Evolutionary conservation across 2,113 vertebrate species (phyloP).

Genomic region (Papio anubis): DNA sequence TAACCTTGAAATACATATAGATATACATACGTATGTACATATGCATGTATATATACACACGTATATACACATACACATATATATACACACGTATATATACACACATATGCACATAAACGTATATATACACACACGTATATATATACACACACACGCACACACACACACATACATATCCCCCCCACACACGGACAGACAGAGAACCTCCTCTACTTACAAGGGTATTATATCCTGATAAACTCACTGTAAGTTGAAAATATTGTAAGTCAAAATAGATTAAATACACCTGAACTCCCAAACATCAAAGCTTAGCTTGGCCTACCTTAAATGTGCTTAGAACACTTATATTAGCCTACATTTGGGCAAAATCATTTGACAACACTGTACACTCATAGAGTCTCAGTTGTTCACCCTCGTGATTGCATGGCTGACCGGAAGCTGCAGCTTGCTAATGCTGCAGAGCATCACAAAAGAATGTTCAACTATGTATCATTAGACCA

Average conservation of each 20-base stretch:
- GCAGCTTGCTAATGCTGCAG: neutral
- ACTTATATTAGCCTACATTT: neutral
- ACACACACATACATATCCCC: neutral
- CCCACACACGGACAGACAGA: neutral
- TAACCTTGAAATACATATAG: neutral
- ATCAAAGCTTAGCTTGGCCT: neutral
- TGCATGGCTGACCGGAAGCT: neutral
- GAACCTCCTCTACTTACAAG: neutral
- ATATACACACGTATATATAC: too few relatives aligned
- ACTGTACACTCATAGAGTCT: neutral
- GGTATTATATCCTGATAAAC: neutral
- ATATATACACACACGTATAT: neutral
- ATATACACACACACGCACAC: neutral
- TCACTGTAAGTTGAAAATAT: neutral
- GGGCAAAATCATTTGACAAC: neutral
- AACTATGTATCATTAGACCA: neutral
- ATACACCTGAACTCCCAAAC: neutral
- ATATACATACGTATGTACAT: neutral
- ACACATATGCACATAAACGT: too few relatives aligned
- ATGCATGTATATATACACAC: neutral
- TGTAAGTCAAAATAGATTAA: neutral
- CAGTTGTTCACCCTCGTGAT: neutral
- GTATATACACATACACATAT: too few relatives aligned
- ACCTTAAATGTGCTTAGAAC: neutral
- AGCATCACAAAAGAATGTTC: neutral